Evolutionary conservation across 2,113 vertebrate genomes (phyloP).

Genomic region (Myrmophylax atrothorax): DNA sequence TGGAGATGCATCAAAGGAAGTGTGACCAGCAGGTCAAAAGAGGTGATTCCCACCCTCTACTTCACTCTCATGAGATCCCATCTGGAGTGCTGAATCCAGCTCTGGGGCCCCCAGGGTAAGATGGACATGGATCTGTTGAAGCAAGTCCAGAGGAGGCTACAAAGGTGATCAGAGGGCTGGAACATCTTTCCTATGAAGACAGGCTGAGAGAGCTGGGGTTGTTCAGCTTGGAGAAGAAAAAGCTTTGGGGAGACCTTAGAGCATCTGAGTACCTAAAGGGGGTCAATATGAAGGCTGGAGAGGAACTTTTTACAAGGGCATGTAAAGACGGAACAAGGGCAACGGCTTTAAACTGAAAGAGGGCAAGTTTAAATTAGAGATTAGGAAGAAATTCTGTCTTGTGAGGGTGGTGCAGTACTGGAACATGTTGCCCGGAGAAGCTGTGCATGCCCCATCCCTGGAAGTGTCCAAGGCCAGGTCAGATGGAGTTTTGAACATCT

Average conservation of each 20-base stretch:
- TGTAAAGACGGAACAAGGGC: not conserved
- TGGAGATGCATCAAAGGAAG: not conserved
- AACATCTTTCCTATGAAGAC: not conserved
- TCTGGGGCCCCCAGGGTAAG: rapidly evolving
- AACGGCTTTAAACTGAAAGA: not conserved
- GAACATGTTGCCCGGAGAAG: not conserved
- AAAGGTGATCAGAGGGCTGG: not conserved
- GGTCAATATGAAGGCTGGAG: rapidly evolving
- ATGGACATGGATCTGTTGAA: not conserved
- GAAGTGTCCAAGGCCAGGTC: not conserved
- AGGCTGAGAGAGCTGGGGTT: not conserved
- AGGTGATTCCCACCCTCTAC: not conserved
- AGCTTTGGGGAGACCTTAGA: not conserved
- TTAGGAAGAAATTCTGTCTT: not conserved
- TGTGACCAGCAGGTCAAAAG: not conserved
- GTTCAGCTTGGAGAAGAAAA: not conserved
- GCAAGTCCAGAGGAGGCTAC: rapidly evolving
- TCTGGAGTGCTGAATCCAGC: not conserved
- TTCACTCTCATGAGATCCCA: not conserved
- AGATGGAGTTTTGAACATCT: rapidly evolving
- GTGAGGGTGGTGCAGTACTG: not conserved
- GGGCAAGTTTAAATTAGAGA: not conserved
- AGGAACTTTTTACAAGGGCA: not conserved
- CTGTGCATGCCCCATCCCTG: not conserved
- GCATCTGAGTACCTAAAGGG: too few species aligned